Evolutionary conservation across 2,888 invertebrate species (phyloP), one percentile per base, ranked within the genome.

Genomic region (Leptinotarsa haldemani): DNA sequence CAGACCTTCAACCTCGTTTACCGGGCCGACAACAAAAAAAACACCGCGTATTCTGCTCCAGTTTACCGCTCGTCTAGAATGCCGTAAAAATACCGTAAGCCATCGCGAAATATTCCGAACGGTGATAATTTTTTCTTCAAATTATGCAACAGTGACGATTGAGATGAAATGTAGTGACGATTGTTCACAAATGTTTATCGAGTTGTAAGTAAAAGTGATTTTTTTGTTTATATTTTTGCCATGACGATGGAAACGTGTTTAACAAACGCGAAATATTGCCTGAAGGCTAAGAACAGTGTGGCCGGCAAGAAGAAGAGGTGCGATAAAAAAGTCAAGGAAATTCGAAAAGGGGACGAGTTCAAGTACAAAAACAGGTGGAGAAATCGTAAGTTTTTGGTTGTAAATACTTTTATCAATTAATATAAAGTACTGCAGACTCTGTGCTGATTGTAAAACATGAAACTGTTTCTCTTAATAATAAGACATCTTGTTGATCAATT

Each of bases 251-350:
- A 84, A 73, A 82, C 82, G 69, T 79, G 84, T 68, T 79, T 85
- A 61, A 80, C 80, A 40, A 84, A 82, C 80, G 85, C 84, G 30
- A 85, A 86, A 73, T 82, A 82, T 74, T 86, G 83, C 66, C 79
- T 85, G 61, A 85, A 83, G 67, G 77, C 76, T 46, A 79, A 80
- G 53, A 72, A 77, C 71, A 76, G 75, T 69, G 61, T 61, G 15
- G 22, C 61, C n/a, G 77, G 77, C 65, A 79, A 80, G 71, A 78
- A 77, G 61, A 78, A 77, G 67, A 79, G 79, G 73, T 56, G 73
- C 65, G 69, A 68, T 64, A 81, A 79, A 73, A 76, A 79, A 72
- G 70, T 71, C 64, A 71, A 79, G 40, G 70, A 78, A 71, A 74
- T 72, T 20, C 73, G 76, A 25, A 71, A 76, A 12, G 65, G 76